phyloP scores from a whole-genome alignment of 1,140 invertebrate species.

The Parapsyche elsis region DNA sequence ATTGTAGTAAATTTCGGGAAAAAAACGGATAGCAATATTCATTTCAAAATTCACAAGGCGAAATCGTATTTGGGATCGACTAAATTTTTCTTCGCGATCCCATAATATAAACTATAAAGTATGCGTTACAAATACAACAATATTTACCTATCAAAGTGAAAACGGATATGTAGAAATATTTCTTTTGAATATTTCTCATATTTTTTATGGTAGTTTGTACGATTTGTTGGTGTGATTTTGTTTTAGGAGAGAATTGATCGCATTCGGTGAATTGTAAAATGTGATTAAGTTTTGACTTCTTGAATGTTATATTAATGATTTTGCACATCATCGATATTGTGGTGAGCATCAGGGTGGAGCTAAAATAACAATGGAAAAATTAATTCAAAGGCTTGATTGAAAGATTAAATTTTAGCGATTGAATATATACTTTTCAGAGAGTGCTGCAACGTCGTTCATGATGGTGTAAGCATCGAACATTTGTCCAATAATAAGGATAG shows the following conservation, averaged over 20 bases:
- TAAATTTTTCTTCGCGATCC: no score
- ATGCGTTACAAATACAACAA: no score
- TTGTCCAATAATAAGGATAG: constrained; percentile 40
- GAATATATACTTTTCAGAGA: constrained; percentile 50
- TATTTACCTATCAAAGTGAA: constrained; percentile 47
- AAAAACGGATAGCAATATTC: no score
- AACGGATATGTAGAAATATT: constrained; percentile 36
- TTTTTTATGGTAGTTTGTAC: constrained; percentile 18
- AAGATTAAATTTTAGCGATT: no score
- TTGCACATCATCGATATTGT: constrained; percentile 46
- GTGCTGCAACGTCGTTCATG: constrained; percentile 28
- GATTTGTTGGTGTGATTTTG: constrained; percentile 34
- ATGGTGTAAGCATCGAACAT: constrained; percentile 31
- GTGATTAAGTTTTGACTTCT: constrained; percentile 31
- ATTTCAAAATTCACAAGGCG: no score
- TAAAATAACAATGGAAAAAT: constrained; percentile 27
- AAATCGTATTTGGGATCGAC: no score
- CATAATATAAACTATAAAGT: no score
- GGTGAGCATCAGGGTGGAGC: constrained; percentile 46
- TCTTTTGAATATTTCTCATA: constrained; percentile 26
- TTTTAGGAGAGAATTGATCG: constrained; percentile 43
- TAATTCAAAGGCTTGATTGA: constrained; percentile 18
- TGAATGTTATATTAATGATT: constrained; percentile 35
- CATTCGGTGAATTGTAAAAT: constrained; percentile 39
- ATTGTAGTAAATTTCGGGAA: no score